A percentile compares a stretch with the other conserved stretches of the same genome.
These are phyloP conservation scores for Oedothorax gibbosus DNA, from an alignment of 1,140 invertebrate genomes.

Conservation along the genomic window DNA sequence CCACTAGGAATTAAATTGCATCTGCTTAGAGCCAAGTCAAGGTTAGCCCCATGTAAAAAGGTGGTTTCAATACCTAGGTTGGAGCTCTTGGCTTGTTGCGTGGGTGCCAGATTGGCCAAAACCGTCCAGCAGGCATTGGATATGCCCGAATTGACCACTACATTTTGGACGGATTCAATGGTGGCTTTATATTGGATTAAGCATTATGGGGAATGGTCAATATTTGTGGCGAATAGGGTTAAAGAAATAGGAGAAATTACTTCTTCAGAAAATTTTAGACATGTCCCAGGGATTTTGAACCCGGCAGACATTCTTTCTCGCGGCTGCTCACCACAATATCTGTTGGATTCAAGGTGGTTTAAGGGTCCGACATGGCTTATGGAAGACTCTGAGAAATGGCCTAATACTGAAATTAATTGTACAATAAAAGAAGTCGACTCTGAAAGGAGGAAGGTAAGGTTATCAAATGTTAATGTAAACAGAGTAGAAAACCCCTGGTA, in stretches of 20 bases:
- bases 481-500: not conserved
- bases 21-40: not conserved
- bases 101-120: not conserved
- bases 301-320: too few relatives aligned
- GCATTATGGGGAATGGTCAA: not conserved
- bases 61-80: not conserved
- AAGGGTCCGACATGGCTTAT: not conserved
- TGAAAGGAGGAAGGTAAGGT: slow-evolving; percentile 1
- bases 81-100: slow-evolving; percentile 25
- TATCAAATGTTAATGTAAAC: not conserved
- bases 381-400: not conserved
- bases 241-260: too few relatives aligned
- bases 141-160: not conserved
- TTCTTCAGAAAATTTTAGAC: too few relatives aligned
- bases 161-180: slow-evolving; percentile 4
- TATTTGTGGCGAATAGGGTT: too few relatives aligned
- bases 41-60: slow-evolving; percentile 15
- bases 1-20: not conserved
- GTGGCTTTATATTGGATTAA: slow-evolving; percentile 26
- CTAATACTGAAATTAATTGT: not conserved
- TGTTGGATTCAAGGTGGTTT: too few relatives aligned
- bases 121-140: not conserved
- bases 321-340: too few relatives aligned
- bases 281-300: too few relatives aligned
- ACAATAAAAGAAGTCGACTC: not conserved